Percentiles rank a stretch among this genome's conserved stretches.
These are phyloP conservation scores for Eubasilissa splendida DNA, from an alignment of 2,888 invertebrate species.

Conservation along the genomic window DNA sequence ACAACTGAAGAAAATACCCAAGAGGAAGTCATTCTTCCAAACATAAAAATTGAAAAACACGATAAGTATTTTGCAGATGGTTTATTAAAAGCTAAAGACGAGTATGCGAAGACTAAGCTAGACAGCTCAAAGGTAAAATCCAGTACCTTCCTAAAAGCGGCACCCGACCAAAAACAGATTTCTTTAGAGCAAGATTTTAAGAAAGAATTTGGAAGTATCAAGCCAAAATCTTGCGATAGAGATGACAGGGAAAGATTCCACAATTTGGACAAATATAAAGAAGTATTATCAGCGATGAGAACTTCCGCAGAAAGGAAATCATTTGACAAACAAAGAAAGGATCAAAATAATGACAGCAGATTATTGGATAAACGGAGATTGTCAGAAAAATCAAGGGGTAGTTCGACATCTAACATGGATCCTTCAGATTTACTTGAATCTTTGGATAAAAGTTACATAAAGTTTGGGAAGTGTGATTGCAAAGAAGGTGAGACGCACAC, in stretches of 20 bases:
- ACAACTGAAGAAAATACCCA: constrained; percentile 50
- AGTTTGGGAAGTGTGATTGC: constrained; percentile 61
- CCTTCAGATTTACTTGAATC: constrained; percentile 64
- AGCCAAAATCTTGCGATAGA: constrained; percentile 58
- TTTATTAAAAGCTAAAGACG: constrained; percentile 66
- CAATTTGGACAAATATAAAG: constrained; percentile 59
- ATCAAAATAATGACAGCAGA: constrained; percentile 40
- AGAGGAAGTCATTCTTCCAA: constrained; percentile 41
- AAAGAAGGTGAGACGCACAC: constrained; percentile 42
- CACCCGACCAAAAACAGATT: constrained; percentile 4
- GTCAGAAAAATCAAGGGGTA: constrained; percentile 64
- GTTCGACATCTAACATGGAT: constrained; percentile 59
- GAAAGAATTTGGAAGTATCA: constrained; percentile 53
- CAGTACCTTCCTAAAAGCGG: constrained; percentile 19
- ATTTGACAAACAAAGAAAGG: constrained; percentile 56
- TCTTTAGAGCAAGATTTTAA: constrained; percentile 60
- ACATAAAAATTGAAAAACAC: constrained; percentile 57
- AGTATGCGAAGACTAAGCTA: constrained; percentile 6
- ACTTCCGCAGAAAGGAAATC: constrained; percentile 58
- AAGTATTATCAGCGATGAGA: constrained; percentile 48
- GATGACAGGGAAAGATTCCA: constrained; percentile 59
- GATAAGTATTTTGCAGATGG: constrained; percentile 45
- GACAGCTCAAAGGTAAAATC: constrained; percentile 31
- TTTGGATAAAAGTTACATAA: constrained; percentile 66
- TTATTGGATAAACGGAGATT: constrained; percentile 56